A percentile compares a stretch with the other conserved stretches of the same genome.
phyloP scores from a whole-genome alignment of 2,888 invertebrate species.

The Chirona hameri region DNA sequence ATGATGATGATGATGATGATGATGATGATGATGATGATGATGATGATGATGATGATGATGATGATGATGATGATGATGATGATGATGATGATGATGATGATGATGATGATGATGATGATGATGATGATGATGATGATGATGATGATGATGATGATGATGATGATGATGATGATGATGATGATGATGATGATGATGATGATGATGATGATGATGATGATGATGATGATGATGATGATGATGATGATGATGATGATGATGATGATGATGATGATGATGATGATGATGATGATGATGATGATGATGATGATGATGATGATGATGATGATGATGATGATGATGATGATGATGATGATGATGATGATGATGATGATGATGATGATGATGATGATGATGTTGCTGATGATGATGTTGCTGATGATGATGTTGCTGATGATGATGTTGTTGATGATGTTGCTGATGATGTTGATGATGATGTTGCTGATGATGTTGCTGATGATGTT shows the following conservation, averaged over 20 bases:
- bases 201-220: not conserved
- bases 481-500: no score
- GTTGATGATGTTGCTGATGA: no score
- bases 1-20: slow-evolving; percentile 13
- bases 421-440: no score
- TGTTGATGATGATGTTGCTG: no score
- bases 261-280: slow-evolving; percentile 30
- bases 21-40: not conserved
- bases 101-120: slow-evolving; percentile 32
- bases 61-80: slow-evolving; percentile 27
- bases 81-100: slow-evolving; percentile 31
- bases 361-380: not conserved
- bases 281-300: slow-evolving; percentile 32
- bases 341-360: not conserved
- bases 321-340: slow-evolving; percentile 27
- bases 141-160: slow-evolving; percentile 31
- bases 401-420: no score
- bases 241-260: slow-evolving; percentile 30
- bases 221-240: slow-evolving; percentile 28
- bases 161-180: slow-evolving; percentile 32
- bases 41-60: slow-evolving; percentile 27
- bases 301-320: slow-evolving; percentile 32
- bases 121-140: slow-evolving; percentile 30
- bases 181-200: not conserved
- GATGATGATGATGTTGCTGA: no score